Conservation (phyloP, 2,888 invertebrate species). For the Lumbricus terrestris region DNA sequence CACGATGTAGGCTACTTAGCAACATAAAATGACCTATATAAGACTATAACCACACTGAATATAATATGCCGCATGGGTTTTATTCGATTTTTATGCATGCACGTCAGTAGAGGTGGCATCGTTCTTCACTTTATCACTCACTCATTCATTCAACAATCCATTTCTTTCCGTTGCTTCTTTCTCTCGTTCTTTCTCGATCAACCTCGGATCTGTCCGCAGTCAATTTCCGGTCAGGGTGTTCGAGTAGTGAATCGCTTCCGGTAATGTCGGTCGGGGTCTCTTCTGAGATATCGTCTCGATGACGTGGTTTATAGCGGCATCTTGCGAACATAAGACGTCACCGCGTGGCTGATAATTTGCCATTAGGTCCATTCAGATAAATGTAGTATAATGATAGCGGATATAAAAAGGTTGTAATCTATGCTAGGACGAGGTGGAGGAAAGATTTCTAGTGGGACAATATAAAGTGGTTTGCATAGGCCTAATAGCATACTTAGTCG, state of each 20-base stretch:
- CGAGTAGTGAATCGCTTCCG: not conserved
- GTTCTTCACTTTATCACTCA: not conserved
- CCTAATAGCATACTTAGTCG: no score
- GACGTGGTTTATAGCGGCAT: not conserved
- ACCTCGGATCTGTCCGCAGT: not conserved
- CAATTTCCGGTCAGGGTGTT: not conserved
- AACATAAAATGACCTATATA: no score
- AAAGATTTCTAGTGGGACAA: no score
- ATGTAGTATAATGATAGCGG: no score
- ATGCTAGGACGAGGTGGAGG: no score
- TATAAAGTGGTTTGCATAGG: no score
- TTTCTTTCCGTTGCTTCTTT: not conserved
- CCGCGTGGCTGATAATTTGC: not conserved
- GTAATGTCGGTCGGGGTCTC: not conserved
- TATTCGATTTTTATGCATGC: not conserved
- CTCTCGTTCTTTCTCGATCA: conserved; percentile 3
- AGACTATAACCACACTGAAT: no score
- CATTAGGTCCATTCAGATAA: not conserved
- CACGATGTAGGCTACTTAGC: not conserved
- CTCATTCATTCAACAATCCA: not conserved
- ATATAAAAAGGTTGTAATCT: no score
- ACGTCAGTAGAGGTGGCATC: not conserved
- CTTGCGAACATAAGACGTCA: not conserved
- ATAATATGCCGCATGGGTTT: no score
- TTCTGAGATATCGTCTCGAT: not conserved